Base-by-base conservation (phyloP, 2,888 invertebrate species). In the Alviniconcha strummeri region DNA sequence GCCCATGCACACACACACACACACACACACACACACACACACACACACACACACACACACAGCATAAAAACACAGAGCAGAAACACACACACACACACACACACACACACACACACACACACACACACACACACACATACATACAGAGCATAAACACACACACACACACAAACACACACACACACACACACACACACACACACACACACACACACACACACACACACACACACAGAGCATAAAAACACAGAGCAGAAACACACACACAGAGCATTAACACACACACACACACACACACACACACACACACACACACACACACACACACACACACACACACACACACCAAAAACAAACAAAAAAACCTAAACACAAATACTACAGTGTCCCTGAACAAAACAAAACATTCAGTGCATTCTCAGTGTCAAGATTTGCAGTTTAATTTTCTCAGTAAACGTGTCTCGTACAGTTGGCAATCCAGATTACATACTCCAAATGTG, bases 11-110 rank as follows among this genome's bases (percentile, higher is more conserved):
- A 15, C 64, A 64, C 15, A 64, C 64, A 64, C 64, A 64, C 64
- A 64, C 8, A 71, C 71, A 71, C 71, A 71, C 71, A 71, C 71
- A 69, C 69, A n/a, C 17, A n/a, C 69, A 69, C 13, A 69, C n/a
- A n/a, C 13, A n/a, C 69, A n/a, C n/a, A n/a, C n/a, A n/a, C n/a
- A n/a, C n/a, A 60, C 60, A 60, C 17, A 15, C 17, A 60, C 60
- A 71, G 19, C 15, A 74, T 54, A 52, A 52, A 74, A 11, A 36
- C 74, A 36, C 36, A 6, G 5, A 74, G 15, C 52, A 19, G 11
- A 19, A 13, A 60, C 60, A 60, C 60, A 60, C 60, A 60, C 60
- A 60, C 71, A 71, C 71, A 71, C 71, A 60, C 60, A 60, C 60
- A 60, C 60, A 71, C 71, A 71, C 4, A 71, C 60, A 60, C 60